Base-by-base conservation (phyloP, 1,140 invertebrate genomes). In the Macrostomum lignano region DNA sequence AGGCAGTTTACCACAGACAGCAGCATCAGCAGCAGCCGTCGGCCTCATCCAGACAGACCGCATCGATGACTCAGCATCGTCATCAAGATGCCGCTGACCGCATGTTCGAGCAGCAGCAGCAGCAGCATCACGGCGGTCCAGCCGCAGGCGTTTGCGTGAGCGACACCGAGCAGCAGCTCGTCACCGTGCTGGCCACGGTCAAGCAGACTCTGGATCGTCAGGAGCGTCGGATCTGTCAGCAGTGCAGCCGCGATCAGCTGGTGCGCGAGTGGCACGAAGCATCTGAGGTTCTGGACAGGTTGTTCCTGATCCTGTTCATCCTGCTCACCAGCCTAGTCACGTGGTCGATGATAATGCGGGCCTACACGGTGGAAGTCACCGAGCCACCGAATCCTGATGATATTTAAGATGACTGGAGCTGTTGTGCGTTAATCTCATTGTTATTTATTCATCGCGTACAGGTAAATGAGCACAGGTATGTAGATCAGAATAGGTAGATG, bases 181-280 rank as follows among this genome's bases (percentile, higher is more conserved):
- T 66, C 17, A 48, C 62, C 21, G 65, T 72, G 11, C 52, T 73
- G 24, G 60, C 65, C 38, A 66, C 66, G 48, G 67, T 74, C 3
- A 67, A 71, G 43, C 58, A 65, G 31, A 69, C 68, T 10, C 71
- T 74, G 37, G 71, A 73, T 40, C 59, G 61, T 38, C 71, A 70
- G 47, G 72, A 74, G 43, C 57, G 63, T 37, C 52, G 71, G 14
- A 45, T 70, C 1, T 55, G 61, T 3, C 68, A 72, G 38, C 68
- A 71, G 42, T 69, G 73, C 43, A 48, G 62, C 21, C 51, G 65
- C 23, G 70, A 74, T 39, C 51, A 63, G 30, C 64, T 66, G 31
- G 66, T 69, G 41, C 48, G 68, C 11, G 71, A 74, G 47, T 74
- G 72, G 72, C 71, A 73, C 46, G 69, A 73, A 46, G 64, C 73